Evolutionary conservation across 2,888 invertebrate species (phyloP).

Genomic region (Dynastes maya): DNA sequence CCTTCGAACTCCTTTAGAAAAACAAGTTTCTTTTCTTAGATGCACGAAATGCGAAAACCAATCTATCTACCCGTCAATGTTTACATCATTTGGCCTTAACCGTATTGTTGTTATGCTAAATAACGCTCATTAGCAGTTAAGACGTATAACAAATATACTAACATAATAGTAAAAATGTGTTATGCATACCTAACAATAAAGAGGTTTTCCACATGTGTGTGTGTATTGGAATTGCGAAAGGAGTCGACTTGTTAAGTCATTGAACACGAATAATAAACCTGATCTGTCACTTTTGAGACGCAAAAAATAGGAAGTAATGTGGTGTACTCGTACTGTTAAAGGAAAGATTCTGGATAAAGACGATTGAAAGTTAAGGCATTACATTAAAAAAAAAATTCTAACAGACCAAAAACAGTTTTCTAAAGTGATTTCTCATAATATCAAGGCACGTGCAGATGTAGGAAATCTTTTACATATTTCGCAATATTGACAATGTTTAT

Average conservation of each 20-base stretch:
- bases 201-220: background rate
- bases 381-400: too few species aligned
- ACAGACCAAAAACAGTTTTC: too few species aligned
- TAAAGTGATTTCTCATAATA: too few species aligned
- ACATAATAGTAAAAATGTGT: conserved; percentile 19
- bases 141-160: background rate
- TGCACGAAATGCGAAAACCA: background rate
- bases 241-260: background rate
- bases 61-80: conserved; percentile 9
- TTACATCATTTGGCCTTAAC: conserved; percentile 22
- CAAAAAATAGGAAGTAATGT: background rate
- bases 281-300: background rate
- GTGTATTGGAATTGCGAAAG: background rate
- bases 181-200: conserved; percentile 1
- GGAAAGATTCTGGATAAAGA: too few species aligned
- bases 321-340: too few species aligned
- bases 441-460: too few species aligned
- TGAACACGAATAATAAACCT: conserved; percentile 12
- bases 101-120: conserved; percentile 22
- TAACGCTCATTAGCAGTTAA: conserved; percentile 26
- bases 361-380: too few species aligned
- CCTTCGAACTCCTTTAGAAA: conserved; percentile 23
- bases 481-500: too few species aligned
- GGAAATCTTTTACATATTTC: too few species aligned
- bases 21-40: background rate